phyloP scores from a whole-genome alignment of 1,140 invertebrate species.

The Cydia fagiglandana region DNA sequence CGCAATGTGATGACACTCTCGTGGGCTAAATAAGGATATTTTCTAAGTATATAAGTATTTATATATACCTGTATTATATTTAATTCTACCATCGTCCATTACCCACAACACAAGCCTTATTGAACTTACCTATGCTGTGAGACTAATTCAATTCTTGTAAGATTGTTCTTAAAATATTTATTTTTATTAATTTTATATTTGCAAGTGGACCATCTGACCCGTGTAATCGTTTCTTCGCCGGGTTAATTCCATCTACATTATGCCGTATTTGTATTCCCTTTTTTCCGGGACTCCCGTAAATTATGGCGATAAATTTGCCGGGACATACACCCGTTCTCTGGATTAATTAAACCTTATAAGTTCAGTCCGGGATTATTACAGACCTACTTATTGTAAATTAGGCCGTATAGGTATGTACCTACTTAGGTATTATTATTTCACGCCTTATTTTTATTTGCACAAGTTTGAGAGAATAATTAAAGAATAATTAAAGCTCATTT shows the following conservation, averaged over 20 bases:
- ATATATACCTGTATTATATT: too few species aligned
- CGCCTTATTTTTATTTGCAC: too few species aligned
- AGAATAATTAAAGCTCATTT: too few species aligned
- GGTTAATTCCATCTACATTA: conserved; percentile 48
- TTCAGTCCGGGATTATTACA: conserved; percentile 41
- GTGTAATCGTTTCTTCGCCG: neutral
- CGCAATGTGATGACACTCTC: too few species aligned
- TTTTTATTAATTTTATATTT: too few species aligned
- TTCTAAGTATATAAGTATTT: too few species aligned
- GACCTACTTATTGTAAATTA: conserved; percentile 35
- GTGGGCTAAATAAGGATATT: too few species aligned
- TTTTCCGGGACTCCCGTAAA: conserved; percentile 58
- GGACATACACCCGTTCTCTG: conserved; percentile 53
- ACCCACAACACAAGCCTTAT: neutral
- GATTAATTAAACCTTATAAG: conserved; percentile 65
- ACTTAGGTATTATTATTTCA: too few species aligned
- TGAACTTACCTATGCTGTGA: neutral
- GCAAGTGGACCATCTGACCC: neutral
- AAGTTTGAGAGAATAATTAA: too few species aligned
- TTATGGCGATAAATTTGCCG: conserved; percentile 61
- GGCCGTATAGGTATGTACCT: too few species aligned
- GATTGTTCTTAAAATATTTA: neutral
- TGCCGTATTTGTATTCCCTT: conserved; percentile 53
- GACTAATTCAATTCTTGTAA: too few species aligned
- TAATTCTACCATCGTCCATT: too few species aligned